Conservation (phyloP, 2,797 vertebrate genomes). For the Onychomys arenicola region DNA sequence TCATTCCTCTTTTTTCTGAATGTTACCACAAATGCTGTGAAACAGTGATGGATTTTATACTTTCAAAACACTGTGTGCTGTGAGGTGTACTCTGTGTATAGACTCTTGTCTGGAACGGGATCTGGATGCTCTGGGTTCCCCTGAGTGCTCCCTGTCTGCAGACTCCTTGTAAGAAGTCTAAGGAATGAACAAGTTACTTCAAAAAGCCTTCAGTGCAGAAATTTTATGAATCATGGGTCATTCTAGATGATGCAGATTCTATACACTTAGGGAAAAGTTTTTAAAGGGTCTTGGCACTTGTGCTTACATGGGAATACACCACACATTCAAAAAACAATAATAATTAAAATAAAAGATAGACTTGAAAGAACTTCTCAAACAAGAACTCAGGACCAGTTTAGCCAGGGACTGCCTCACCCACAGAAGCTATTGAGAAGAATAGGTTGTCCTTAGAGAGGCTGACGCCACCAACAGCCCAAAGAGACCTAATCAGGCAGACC, state of each 20-base stretch:
- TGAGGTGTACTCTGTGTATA: not conserved
- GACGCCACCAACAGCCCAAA: not conserved
- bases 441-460: not conserved
- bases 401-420: not conserved
- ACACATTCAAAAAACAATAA: not conserved
- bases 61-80: not conserved
- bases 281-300: not conserved
- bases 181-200: conserved; percentile 9
- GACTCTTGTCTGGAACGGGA: not conserved
- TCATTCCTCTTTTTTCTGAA: not conserved
- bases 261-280: not conserved
- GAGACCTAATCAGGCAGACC: not conserved
- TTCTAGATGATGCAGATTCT: not conserved
- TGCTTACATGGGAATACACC: not conserved
- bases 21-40: conserved; percentile 3
- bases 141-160: conserved; percentile 14
- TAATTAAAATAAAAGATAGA: not conserved
- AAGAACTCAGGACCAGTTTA: not conserved
- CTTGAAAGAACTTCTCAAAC: not conserved
- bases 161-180: conserved; percentile 10
- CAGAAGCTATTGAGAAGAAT: not conserved
- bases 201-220: not conserved
- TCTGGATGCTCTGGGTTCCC: not conserved
- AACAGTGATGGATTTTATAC: not conserved
- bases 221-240: not conserved